Conservation (phyloP, 1,140 invertebrate genomes). For the Drosophila guanche region DNA sequence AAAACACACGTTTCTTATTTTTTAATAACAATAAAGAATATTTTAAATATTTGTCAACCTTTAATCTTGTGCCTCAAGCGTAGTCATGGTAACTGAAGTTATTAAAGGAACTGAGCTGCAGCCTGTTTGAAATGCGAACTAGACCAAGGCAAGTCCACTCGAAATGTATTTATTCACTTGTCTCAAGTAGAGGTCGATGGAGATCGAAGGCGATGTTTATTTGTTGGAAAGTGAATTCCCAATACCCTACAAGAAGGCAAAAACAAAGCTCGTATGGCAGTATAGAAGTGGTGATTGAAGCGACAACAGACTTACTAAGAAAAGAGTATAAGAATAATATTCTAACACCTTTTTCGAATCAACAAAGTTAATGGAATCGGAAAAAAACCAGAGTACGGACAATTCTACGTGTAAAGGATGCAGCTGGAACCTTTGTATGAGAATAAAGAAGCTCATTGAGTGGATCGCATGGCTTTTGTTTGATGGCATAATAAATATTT, state of each 20-base stretch:
- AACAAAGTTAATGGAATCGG: no score
- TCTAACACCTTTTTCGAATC: background rate
- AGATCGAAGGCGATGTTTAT: background rate
- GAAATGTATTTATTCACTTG: conserved; percentile 56
- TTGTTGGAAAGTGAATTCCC: background rate
- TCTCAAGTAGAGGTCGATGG: background rate
- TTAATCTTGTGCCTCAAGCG: conserved; percentile 41
- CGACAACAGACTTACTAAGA: background rate
- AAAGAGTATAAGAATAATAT: background rate
- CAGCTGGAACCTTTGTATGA: conserved; percentile 24
- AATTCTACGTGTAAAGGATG: conserved; percentile 65
- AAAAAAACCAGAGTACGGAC: background rate
- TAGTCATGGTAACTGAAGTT: background rate
- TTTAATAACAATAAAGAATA: conserved; percentile 57
- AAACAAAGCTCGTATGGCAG: no score
- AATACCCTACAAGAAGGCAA: conserved; percentile 14
- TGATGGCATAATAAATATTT: conserved; percentile 82
- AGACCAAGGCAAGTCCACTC: conserved; percentile 20
- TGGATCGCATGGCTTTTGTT: conserved; percentile 59
- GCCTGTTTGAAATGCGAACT: conserved; percentile 32
- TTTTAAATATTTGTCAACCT: conserved; percentile 70
- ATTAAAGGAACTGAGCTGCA: conserved; percentile 23
- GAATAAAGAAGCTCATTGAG: conserved; percentile 44
- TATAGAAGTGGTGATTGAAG: no score
- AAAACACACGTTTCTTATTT: conserved; percentile 16